Percentiles rank a stretch among this genome's conserved stretches.
Conservation (phyloP, 37 sponge, comb jelly and placozoan genomes). For the Hormiphora californensis region DNA sequence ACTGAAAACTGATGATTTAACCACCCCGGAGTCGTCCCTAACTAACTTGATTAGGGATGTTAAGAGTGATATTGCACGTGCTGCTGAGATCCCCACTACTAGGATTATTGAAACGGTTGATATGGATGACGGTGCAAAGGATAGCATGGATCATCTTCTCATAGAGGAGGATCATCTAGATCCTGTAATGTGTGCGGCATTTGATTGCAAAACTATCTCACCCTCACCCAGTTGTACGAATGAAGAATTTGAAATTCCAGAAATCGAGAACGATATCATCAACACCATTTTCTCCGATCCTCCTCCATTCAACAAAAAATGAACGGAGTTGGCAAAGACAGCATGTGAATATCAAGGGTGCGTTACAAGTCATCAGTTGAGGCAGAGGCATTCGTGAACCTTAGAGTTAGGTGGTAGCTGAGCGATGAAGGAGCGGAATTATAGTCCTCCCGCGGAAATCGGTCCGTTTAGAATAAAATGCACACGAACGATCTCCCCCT, state of each 20-base stretch:
- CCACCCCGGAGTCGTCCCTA: constrained; percentile 42
- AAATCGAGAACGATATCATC: neutral
- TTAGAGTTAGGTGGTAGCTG: no score
- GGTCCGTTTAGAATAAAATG: no score
- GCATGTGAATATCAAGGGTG: no score
- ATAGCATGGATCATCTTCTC: constrained; percentile 34
- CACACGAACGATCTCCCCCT: no score
- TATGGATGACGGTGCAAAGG: neutral
- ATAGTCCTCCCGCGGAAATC: no score
- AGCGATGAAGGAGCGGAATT: no score
- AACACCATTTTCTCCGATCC: constrained; percentile 47
- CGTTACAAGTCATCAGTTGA: no score
- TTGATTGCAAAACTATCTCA: constrained; percentile 37
- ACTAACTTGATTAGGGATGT: constrained; percentile 40
- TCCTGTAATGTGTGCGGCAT: constrained; percentile 31
- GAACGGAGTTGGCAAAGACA: no score
- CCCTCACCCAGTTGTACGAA: neutral
- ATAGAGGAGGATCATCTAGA: constrained; percentile 23
- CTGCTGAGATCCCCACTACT: no score
- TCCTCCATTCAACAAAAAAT: constrained; percentile 30
- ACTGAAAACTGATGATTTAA: constrained; percentile 9
- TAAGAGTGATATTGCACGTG: no score
- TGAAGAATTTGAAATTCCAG: constrained; percentile 48
- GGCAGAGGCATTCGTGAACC: no score
- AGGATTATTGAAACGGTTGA: constrained; percentile 31